phyloP scores from a whole-genome alignment of 2,797 vertebrate species.

The Anguilla anguilla region DNA sequence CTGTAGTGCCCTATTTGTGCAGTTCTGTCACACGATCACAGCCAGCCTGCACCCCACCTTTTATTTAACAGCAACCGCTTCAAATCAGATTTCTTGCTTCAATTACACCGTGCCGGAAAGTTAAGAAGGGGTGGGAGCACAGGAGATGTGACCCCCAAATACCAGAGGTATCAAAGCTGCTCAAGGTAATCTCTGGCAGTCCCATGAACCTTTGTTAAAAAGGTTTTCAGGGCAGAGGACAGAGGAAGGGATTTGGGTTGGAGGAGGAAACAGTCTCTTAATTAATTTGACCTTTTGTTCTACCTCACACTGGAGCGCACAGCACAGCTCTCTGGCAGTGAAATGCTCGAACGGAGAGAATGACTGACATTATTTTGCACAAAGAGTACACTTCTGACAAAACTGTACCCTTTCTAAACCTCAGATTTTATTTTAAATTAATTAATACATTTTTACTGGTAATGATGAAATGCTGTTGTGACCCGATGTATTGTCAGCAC shows the following conservation, averaged over 20 bases:
- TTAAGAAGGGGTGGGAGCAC: background rate
- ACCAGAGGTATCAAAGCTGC: background rate
- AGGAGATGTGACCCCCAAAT: background rate
- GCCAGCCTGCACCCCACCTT: background rate
- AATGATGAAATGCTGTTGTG: too few species aligned
- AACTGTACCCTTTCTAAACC: too few species aligned
- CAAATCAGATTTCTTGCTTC: background rate
- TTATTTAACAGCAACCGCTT: slow-evolving; percentile 17
- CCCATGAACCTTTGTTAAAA: background rate
- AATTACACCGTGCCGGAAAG: background rate
- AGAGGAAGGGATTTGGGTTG: background rate
- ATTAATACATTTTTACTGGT: too few species aligned
- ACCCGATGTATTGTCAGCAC: too few species aligned
- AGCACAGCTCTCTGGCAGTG: background rate
- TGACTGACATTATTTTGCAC: background rate
- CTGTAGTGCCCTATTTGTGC: slow-evolving; percentile 22
- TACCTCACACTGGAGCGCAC: background rate
- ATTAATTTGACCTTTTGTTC: slow-evolving; percentile 12
- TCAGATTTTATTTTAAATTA: too few species aligned
- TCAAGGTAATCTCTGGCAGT: background rate
- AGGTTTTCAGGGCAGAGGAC: background rate
- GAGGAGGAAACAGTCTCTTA: background rate
- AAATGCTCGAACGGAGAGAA: background rate
- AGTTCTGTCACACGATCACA: background rate
- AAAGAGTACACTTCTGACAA: background rate